A percentile compares a stretch with the other conserved stretches of the same genome.
Evolutionary conservation across 1,140 invertebrate genomes (phyloP).

Genomic region (Trachymyrmex septentrionalis): DNA sequence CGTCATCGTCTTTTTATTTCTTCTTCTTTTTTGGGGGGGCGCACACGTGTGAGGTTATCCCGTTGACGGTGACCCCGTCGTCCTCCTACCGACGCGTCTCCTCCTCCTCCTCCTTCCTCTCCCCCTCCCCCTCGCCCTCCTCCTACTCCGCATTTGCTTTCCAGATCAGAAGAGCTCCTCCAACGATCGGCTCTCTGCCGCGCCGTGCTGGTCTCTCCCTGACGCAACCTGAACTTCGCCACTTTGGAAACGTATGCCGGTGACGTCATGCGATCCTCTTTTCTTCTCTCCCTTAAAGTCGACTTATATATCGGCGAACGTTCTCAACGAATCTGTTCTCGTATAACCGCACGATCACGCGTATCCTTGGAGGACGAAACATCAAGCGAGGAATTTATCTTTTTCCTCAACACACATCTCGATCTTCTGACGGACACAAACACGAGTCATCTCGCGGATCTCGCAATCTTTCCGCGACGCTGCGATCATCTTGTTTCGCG

Average conservation of each 20-base stretch:
- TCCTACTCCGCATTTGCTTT: slow-evolving; percentile 60
- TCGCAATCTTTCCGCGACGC: slow-evolving; percentile 1
- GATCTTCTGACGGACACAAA: slow-evolving; percentile 12
- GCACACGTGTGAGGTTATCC: slow-evolving; percentile 83
- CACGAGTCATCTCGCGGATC: neutral
- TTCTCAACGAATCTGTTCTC: slow-evolving; percentile 29
- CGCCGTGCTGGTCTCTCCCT: slow-evolving; percentile 60
- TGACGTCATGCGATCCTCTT: slow-evolving; percentile 75
- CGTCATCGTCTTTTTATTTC: slow-evolving; percentile 57
- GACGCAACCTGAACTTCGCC: slow-evolving; percentile 77
- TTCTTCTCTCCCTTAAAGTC: slow-evolving; percentile 20
- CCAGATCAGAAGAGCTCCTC: slow-evolving; percentile 72
- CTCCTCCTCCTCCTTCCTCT: slow-evolving; percentile 49
- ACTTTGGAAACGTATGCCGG: slow-evolving; percentile 69
- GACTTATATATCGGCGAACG: slow-evolving; percentile 35
- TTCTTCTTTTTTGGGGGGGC: slow-evolving; percentile 74
- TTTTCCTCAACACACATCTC: slow-evolving; percentile 13
- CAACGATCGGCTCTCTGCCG: slow-evolving; percentile 59
- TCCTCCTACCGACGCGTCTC: slow-evolving; percentile 66
- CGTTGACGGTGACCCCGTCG: slow-evolving; percentile 78
- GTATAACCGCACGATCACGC: neutral
- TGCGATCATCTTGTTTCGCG: slow-evolving; percentile 7
- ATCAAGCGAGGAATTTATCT: slow-evolving; percentile 21
- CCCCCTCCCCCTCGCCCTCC: slow-evolving; percentile 41
- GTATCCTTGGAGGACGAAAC: slow-evolving; percentile 44